phyloP scores from a whole-genome alignment of 2,797 vertebrate species.

The Perodicticus potto region DNA sequence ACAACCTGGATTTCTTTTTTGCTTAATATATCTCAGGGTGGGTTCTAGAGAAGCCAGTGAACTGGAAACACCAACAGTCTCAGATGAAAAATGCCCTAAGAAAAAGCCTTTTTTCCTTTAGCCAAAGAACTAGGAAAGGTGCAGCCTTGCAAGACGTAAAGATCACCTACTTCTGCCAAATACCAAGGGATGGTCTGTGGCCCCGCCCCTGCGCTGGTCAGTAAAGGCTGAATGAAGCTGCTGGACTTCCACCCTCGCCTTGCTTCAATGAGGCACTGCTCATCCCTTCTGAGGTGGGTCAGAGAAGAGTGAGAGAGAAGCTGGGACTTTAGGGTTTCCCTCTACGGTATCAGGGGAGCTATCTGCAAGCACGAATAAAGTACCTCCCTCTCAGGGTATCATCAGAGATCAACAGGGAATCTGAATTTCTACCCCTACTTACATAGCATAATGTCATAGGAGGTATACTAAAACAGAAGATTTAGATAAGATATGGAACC shows the following conservation, averaged over 20 bases:
- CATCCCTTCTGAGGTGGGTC: not conserved
- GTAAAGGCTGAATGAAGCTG: not conserved
- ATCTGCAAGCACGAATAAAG: not conserved
- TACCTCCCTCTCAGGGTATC: not conserved
- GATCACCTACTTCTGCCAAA: not conserved
- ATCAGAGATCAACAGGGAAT: not conserved
- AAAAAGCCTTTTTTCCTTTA: not conserved
- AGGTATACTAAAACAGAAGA: not conserved
- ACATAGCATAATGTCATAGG: not conserved
- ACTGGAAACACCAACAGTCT: not conserved
- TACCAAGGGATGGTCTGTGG: not conserved
- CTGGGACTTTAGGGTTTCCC: not conserved
- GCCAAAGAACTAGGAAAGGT: slow-evolving; percentile 1
- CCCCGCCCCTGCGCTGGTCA: not conserved
- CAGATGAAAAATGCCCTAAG: not conserved
- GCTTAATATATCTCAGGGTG: not conserved
- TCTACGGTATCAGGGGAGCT: not conserved
- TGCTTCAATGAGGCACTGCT: not conserved
- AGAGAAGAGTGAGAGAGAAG: not conserved
- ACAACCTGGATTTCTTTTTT: not conserved
- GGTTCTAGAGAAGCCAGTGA: slow-evolving; percentile 13
- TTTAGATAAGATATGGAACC: slow-evolving; percentile 11
- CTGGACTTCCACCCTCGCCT: not conserved
- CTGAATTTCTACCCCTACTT: not conserved
- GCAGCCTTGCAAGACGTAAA: not conserved